Evolutionary conservation across 1,140 invertebrate genomes (phyloP).

Genomic region (Drosophila trapezifrons): DNA sequence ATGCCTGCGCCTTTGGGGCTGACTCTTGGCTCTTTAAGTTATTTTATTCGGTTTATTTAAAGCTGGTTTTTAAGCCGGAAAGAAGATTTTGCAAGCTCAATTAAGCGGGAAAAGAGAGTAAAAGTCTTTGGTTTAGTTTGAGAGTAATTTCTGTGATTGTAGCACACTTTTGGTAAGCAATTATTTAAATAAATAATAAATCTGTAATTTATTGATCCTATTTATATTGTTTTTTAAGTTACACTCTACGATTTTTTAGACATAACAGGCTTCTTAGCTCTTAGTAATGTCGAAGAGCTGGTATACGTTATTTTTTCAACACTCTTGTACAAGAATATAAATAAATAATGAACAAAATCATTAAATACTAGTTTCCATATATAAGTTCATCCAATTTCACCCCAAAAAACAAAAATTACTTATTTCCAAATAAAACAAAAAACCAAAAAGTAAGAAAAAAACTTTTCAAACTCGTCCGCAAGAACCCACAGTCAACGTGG

Average conservation of each 20-base stretch:
- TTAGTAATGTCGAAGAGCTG: too few species aligned
- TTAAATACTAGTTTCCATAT: too few species aligned
- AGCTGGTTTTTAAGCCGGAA: conserved; percentile 5
- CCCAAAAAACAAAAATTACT: too few species aligned
- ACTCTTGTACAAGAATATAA: too few species aligned
- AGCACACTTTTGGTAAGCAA: background rate
- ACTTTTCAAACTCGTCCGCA: conserved; percentile 11
- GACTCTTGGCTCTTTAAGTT: conserved; percentile 9
- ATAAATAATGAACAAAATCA: too few species aligned
- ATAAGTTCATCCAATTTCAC: too few species aligned
- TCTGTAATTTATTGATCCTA: too few species aligned
- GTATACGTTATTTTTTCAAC: too few species aligned
- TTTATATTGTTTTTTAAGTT: too few species aligned
- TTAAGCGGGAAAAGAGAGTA: background rate
- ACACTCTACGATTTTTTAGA: too few species aligned
- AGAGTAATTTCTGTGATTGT: background rate
- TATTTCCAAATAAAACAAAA: background rate
- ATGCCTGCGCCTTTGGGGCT: conserved; percentile 32
- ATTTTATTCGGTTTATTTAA: conserved; percentile 15
- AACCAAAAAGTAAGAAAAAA: background rate
- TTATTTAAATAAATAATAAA: background rate
- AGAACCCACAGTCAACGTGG: conserved; percentile 12
- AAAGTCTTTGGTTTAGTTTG: background rate
- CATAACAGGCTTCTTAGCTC: too few species aligned
- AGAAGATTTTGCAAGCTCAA: background rate